A percentile compares a stretch with the other conserved stretches of the same genome.
phyloP scores from a whole-genome alignment of 2,113 vertebrate genomes.

The Atherinomorus stipes region DNA sequence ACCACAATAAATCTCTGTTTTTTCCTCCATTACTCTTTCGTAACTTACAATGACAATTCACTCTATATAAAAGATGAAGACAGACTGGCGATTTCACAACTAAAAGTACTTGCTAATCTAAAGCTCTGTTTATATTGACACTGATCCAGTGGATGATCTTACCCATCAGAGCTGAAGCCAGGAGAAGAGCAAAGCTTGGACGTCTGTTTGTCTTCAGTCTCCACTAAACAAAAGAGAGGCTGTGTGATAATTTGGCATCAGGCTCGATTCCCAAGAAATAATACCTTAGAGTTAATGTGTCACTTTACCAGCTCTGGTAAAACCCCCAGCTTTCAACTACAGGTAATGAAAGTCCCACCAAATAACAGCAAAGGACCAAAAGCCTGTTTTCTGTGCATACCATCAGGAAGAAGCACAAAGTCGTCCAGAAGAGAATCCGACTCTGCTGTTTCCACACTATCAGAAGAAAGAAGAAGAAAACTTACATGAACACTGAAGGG shows the following conservation, averaged over 20 bases:
- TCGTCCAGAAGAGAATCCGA: constrained; percentile 66
- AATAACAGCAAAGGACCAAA: not conserved
- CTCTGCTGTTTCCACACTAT: constrained; percentile 64
- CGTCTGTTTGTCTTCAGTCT: constrained; percentile 18
- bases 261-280: constrained; percentile 12
- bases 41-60: not conserved
- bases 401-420: constrained; percentile 69
- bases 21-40: not conserved
- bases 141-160: not conserved
- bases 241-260: constrained; percentile 31
- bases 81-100: no score
- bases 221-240: constrained; percentile 61
- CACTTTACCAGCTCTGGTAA: constrained; percentile 26
- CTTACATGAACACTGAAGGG: not conserved
- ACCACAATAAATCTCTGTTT: no score
- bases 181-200: constrained; percentile 1
- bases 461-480: constrained; percentile 16
- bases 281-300: constrained; percentile 43
- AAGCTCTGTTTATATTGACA: not conserved
- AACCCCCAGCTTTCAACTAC: constrained; percentile 13
- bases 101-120: fast-evolving
- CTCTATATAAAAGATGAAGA: no score
- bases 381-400: constrained; percentile 43
- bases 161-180: constrained; percentile 45
- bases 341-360: not conserved